Evolutionary conservation across 2,113 vertebrate species (phyloP), one percentile per base, ranked within the genome.

Genomic region (Zosterops japonicus): DNA sequence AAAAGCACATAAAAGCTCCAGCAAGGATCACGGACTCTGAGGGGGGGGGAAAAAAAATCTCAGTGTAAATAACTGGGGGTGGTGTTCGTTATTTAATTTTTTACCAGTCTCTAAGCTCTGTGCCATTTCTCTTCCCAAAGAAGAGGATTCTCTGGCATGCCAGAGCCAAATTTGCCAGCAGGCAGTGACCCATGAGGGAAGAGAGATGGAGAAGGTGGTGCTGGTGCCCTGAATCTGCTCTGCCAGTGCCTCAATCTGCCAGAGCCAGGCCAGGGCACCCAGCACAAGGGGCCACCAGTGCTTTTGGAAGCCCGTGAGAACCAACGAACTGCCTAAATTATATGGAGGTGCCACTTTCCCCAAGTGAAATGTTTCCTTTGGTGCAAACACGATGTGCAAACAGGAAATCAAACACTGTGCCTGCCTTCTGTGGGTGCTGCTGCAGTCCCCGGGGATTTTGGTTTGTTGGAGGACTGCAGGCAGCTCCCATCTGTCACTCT

Each of bases 231-330:
- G 17, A 67, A 90, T 17, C 14, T 44, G 20, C 35, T 9, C 67
- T 50, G 35, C 14, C 52, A 12, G 39, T 41, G 33, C 7, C 71
- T 35, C 27, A 22, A 28, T 9, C 29, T 69, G 47, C 35, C 89
- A n/a, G 0, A 50, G 52, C 17, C 70, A 57, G 25, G 10, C 29
- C 60, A 8, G 8, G 50, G 29, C 71, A 53, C 18, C 4, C 21
- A 64, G 36, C 33, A 35, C 3, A 0, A 5, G 8, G 46, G 23
- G 14, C 12, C 71, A 42, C 42, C 41, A 13, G 14, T 0, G 0
- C 4, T 15, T 12, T 3, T 33, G 50, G 76, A 41, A 78, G 28
- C 2, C 14, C 4, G 9, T 3, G 28, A 79, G 41, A 65, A 39
- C 3, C 12, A 29, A 2, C 14, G 25, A 27, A 1, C 19, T 41